Percentiles rank a stretch among this genome's conserved stretches.
These are phyloP conservation scores for Drosophila pseudotalamancana DNA, from an alignment of 2,888 invertebrate species.

Conservation along the genomic window DNA sequence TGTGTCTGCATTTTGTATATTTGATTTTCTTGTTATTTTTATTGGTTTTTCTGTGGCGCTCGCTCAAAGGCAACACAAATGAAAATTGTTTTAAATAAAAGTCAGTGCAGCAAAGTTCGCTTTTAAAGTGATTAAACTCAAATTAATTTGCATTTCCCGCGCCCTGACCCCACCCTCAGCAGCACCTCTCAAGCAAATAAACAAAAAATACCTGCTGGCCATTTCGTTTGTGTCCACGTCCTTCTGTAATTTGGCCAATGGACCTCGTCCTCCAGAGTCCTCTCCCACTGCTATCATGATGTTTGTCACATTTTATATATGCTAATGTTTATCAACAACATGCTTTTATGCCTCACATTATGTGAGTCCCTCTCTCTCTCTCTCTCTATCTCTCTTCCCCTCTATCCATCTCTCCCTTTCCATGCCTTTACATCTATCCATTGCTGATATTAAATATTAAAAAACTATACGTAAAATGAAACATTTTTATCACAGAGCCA, in stretches of 20 bases:
- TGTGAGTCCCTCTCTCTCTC: slow-evolving; percentile 7
- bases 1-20: slow-evolving; percentile 41
- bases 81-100: slow-evolving; percentile 78
- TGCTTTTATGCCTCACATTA: slow-evolving; percentile 62
- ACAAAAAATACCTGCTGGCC: neutral
- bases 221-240: slow-evolving; percentile 8
- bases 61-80: slow-evolving; percentile 52
- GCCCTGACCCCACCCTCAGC: neutral
- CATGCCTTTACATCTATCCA: slow-evolving; percentile 55
- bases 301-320: slow-evolving; percentile 74
- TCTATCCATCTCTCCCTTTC: slow-evolving; percentile 32
- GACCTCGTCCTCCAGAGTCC: slow-evolving; percentile 15
- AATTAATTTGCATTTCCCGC: slow-evolving; percentile 67
- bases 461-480: slow-evolving; percentile 76
- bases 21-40: slow-evolving; percentile 45
- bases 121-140: slow-evolving; percentile 77
- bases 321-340: slow-evolving; percentile 77
- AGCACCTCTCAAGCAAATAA: neutral
- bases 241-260: slow-evolving; percentile 44
- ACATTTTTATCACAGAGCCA: slow-evolving; percentile 70
- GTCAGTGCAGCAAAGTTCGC: slow-evolving; percentile 63
- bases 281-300: slow-evolving; percentile 42
- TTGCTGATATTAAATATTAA: slow-evolving; percentile 75
- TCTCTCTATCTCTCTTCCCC: neutral
- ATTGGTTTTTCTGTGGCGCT: slow-evolving; percentile 5